phyloP scores from a whole-genome alignment of 1,140 invertebrate species.

The Brachionus rubens region DNA sequence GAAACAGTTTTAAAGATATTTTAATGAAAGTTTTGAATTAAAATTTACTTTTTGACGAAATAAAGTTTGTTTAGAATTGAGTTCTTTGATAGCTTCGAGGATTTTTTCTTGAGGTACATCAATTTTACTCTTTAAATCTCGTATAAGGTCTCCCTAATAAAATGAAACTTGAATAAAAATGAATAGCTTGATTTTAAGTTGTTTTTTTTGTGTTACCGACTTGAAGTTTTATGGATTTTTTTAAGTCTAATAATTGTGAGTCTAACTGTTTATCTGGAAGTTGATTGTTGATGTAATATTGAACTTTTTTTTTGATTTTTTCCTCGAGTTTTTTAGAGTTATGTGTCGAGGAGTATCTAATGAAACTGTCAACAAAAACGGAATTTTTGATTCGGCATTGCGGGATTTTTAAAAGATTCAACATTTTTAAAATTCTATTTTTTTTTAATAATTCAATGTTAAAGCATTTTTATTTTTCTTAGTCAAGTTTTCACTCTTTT shows the following conservation, averaged over 20 bases:
- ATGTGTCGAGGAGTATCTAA: no score
- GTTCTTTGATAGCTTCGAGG: not conserved
- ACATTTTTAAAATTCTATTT: no score
- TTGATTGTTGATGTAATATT: conserved; percentile 4
- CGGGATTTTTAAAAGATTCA: no score
- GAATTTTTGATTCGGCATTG: no score
- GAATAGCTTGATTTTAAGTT: not conserved
- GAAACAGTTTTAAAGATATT: no score
- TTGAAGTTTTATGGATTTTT: not conserved
- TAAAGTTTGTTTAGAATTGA: not conserved
- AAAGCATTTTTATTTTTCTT: no score
- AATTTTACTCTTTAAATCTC: not conserved
- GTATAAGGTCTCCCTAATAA: not conserved
- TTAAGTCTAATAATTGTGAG: not conserved
- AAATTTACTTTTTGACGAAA: conserved; percentile 3
- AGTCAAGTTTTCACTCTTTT: no score
- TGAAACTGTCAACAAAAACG: no score
- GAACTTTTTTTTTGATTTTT: conserved; percentile 27
- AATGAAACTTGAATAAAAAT: not conserved
- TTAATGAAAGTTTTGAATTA: no score
- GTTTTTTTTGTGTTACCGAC: not conserved
- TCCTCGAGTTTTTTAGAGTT: conserved; percentile 1
- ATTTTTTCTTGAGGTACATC: not conserved
- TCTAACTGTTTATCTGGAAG: conserved; percentile 4
- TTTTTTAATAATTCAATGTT: no score